Base-by-base conservation (phyloP, 2,797 vertebrate species). In the Hemitrygon akajei region DNA sequence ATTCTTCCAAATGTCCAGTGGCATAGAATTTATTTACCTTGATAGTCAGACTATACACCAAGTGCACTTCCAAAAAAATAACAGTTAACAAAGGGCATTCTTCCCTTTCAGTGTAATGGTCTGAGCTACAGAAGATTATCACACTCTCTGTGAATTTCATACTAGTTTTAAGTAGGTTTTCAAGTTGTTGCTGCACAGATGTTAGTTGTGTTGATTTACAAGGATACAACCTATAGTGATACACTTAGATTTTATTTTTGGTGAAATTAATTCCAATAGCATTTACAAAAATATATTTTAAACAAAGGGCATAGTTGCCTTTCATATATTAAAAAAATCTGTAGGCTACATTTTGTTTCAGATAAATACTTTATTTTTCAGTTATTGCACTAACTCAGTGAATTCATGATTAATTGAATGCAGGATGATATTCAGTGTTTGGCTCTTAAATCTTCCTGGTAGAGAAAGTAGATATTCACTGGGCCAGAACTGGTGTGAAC, bases 371-470 rank as follows among this genome's bases (percentile, higher is more conserved):
- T 89, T 89, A 89, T 89, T 89, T 69, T 37, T 89, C 86, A 89
- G n/a, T 66, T 89, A 37, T 89, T 7, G n/a, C n/a, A 89, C 63
- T 3, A 37, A 89, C 27, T 60, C 27, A 30, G 58, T 56, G 91
- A 92, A 75, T 10, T 71, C 37, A 71, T 56, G 37, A 71, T 27
- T 37, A 92, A 69, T 92, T 47, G 25, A 30, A 47, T 11, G 37
- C 34, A 89, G 86, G 34, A 34, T 37, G 60, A 66, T n/a, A 37
- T 25, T 97, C 95, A 97, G 94, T 97, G 97, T 96, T 96, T 95
- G 69, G 98, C 98, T 20, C 98, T 98, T 95, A 99, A 97, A 2
- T 98, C 97, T 97, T 99, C 99, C 96, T 99, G 98, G 96, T 99
- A 99, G 58, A 99, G 97, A 94, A 99, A 99, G 97, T 99, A 99